A percentile compares a stretch with the other conserved stretches of the same genome.
These are phyloP conservation scores for Limnodromus scolopaceus DNA, from an alignment of 2,797 vertebrate species.

Conservation along the genomic window DNA sequence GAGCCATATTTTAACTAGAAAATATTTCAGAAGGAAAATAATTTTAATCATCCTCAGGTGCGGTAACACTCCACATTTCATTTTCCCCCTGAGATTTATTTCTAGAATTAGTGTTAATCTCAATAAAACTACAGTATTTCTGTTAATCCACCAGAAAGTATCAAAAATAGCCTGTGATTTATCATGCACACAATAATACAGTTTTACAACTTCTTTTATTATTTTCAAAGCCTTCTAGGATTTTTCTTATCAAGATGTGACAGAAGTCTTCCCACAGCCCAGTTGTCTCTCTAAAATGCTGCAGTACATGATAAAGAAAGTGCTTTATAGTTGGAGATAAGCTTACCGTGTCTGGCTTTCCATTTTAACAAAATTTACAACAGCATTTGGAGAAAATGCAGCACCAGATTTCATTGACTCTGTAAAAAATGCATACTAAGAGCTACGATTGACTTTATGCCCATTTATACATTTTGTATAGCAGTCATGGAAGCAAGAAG, in stretches of 20 bases:
- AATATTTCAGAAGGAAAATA: background rate
- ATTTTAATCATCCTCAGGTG: background rate
- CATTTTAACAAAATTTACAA: slow-evolving; percentile 14
- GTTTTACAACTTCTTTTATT: slow-evolving; percentile 19
- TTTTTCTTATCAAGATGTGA: slow-evolving; percentile 44
- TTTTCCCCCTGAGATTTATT: background rate
- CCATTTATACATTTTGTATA: background rate
- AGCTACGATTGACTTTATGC: background rate
- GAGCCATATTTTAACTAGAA: background rate
- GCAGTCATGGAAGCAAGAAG: background rate
- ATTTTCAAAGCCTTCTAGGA: slow-evolving; percentile 43
- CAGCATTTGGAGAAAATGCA: background rate
- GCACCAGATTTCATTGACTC: background rate
- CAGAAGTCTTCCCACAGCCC: background rate
- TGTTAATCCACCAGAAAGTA: background rate
- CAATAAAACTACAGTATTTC: background rate
- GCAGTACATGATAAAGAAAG: background rate
- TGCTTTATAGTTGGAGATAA: background rate
- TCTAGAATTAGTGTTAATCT: background rate
- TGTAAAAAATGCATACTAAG: background rate
- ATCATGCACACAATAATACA: background rate
- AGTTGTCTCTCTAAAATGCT: background rate
- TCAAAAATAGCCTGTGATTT: slow-evolving; percentile 40
- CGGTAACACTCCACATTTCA: background rate
- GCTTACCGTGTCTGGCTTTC: background rate